These are phyloP conservation scores for Corvus hawaiiensis DNA, from an alignment of 2,113 vertebrate genomes.

Conservation along the genomic window DNA sequence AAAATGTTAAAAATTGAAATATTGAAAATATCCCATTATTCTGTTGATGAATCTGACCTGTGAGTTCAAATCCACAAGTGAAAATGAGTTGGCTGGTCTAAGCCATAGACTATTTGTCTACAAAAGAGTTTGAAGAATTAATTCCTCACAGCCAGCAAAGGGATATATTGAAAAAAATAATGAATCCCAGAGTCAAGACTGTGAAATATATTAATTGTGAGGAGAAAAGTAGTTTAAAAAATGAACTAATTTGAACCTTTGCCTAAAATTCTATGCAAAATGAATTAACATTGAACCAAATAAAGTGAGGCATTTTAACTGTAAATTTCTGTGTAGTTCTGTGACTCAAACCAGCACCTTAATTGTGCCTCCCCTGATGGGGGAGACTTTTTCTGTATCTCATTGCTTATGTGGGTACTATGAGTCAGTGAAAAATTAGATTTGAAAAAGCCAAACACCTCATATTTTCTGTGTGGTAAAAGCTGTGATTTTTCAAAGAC, in stretches of 20 bases:
- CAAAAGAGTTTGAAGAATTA: background rate
- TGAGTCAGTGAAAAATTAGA: background rate
- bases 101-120: background rate
- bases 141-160: background rate
- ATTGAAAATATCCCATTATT: background rate
- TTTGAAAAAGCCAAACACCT: background rate
- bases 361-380: too few relatives aligned
- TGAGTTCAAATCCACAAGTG: background rate
- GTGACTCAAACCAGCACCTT: too few relatives aligned
- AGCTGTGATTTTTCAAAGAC: background rate
- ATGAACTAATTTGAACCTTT: background rate
- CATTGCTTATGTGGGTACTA: background rate
- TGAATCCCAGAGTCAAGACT: background rate
- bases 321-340: background rate
- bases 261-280: background rate
- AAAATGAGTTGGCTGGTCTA: background rate
- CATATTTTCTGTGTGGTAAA: background rate
- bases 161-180: background rate
- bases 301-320: background rate
- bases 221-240: background rate
- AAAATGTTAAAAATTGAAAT: constrained; percentile 30
- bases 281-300: background rate
- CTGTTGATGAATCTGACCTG: background rate
- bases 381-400: background rate
- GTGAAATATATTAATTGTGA: background rate